phyloP scores from a whole-genome alignment of 2,113 vertebrate genomes.

The Brienomyrus brachyistius region DNA sequence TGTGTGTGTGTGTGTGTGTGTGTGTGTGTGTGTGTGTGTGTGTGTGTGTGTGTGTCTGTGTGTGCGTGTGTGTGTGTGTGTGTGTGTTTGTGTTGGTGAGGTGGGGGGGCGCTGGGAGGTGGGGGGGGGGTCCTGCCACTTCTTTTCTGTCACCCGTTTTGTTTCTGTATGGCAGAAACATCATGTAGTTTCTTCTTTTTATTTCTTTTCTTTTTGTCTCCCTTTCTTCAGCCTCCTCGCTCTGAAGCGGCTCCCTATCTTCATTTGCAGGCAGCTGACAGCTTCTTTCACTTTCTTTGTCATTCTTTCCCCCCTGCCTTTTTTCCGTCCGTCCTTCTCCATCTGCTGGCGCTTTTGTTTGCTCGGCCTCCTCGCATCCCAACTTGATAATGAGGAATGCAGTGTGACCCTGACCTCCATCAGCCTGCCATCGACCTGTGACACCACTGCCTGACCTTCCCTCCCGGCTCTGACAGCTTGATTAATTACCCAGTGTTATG shows the following conservation, averaged over 20 bases:
- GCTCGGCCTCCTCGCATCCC: slow-evolving; percentile 94
- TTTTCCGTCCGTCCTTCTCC: slow-evolving; percentile 76
- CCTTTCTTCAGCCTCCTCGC: slow-evolving; percentile 40
- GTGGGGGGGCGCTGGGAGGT: not conserved
- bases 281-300: slow-evolving; percentile 91
- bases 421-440: slow-evolving; percentile 90
- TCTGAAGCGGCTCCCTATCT: slow-evolving; percentile 66
- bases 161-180: slow-evolving; percentile 19
- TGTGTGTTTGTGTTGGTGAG: slow-evolving; percentile 43
- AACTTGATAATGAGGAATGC: slow-evolving; percentile 99
- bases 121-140: not conserved
- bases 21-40: slow-evolving; percentile 28
- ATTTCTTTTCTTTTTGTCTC: slow-evolving; percentile 16
- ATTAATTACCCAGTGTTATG: slow-evolving; percentile 99
- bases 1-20: slow-evolving; percentile 37
- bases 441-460: slow-evolving; percentile 85
- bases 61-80: slow-evolving; percentile 32
- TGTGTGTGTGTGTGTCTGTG: slow-evolving; percentile 21
- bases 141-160: slow-evolving; percentile 20
- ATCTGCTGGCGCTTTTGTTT: slow-evolving; percentile 99
- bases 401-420: slow-evolving; percentile 99
- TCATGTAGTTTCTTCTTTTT: slow-evolving; percentile 19
- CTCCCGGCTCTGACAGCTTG: slow-evolving; percentile 99
- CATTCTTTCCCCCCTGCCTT: slow-evolving; percentile 59
- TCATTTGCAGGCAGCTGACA: slow-evolving; percentile 90